Evolutionary conservation across 35 echinoderm and acorn worm genomes (phyloP).

Genomic region (Strongylocentrotus purpuratus): DNA sequence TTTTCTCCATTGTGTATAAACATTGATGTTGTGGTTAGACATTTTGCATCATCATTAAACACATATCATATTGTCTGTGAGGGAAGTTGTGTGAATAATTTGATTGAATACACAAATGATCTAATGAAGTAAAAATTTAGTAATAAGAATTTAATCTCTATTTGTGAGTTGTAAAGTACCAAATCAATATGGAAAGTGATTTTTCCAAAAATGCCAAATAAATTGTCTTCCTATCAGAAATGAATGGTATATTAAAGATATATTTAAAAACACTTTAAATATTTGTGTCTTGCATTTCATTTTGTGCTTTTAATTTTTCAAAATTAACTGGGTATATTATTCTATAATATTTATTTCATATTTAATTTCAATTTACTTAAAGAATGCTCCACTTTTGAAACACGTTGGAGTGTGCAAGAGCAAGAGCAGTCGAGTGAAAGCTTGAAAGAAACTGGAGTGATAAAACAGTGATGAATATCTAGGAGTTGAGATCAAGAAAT

Average conservation of each 20-base stretch:
- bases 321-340: no score
- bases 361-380: no score
- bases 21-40: neutral
- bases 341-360: no score
- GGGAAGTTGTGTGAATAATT: neutral
- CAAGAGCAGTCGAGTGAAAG: no score
- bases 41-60: neutral
- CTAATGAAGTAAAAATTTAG: neutral
- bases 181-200: neutral
- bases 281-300: no score
- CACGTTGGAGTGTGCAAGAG: no score
- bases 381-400: no score
- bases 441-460: no score
- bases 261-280: neutral
- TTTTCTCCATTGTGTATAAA: neutral
- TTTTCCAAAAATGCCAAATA: neutral
- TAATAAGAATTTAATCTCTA: neutral
- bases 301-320: no score
- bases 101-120: neutral
- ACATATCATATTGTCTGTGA: neutral
- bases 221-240: neutral
- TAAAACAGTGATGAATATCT: no score
- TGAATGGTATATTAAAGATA: neutral
- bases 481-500: no score
- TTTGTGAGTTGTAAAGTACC: neutral